Conservation (phyloP, 2,888 invertebrate species). For the Tenthredo amoena region DNA sequence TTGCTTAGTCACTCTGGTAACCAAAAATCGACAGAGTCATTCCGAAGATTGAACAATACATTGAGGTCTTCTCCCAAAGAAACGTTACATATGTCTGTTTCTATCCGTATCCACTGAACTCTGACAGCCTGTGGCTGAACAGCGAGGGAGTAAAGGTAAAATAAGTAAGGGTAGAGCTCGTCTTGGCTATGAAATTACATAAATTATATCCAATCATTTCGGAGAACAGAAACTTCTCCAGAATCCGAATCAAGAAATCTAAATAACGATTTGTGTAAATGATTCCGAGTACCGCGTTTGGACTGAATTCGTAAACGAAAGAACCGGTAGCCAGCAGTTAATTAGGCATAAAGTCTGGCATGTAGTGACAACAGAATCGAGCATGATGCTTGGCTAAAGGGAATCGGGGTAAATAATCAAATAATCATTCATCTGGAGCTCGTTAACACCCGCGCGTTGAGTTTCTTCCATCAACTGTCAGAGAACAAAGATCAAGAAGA, state of each 20-base stretch:
- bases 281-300: conserved; percentile 47
- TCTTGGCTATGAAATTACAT: conserved; percentile 41
- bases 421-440: conserved; percentile 18
- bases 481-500: neutral
- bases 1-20: conserved; percentile 32
- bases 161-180: neutral
- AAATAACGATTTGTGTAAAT: conserved; percentile 53
- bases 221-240: conserved; percentile 31
- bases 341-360: neutral
- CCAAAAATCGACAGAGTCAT: conserved; percentile 35
- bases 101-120: neutral
- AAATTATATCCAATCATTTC: conserved; percentile 51
- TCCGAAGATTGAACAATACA: conserved; percentile 23
- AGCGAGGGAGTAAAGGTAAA: neutral
- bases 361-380: conserved; percentile 46
- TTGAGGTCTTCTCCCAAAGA: neutral
- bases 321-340: neutral
- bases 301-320: neutral
- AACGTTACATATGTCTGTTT: neutral
- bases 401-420: conserved; percentile 50
- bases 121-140: conserved; percentile 28
- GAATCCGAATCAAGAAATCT: conserved; percentile 49
- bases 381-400: conserved; percentile 40
- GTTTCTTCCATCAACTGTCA: neutral
- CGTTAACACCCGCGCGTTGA: neutral